Evolutionary conservation across 2,888 invertebrate genomes (phyloP).

Genomic region (Dioctria rufipes): DNA sequence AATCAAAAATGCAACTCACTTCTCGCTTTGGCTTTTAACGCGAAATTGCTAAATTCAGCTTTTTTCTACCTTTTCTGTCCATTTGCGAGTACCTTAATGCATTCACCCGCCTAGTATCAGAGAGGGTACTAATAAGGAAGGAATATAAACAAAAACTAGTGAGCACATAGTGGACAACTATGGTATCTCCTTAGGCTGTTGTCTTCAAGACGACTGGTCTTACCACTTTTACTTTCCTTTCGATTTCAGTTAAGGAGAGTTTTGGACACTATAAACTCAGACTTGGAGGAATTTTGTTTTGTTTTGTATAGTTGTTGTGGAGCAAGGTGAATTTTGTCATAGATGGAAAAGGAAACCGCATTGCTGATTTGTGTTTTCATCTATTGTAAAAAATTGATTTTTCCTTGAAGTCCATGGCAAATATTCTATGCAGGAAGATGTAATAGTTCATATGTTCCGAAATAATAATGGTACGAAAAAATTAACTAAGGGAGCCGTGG

Average conservation of each 20-base stretch:
- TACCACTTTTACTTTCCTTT: constrained; percentile 49
- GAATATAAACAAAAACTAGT: not conserved
- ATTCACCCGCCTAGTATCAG: not conserved
- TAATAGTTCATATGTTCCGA: no score
- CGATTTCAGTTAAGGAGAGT: constrained; percentile 5
- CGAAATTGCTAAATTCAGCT: constrained; percentile 8
- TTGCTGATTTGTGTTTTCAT: not conserved
- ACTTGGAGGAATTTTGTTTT: constrained; percentile 1
- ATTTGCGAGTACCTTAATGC: constrained; percentile 12
- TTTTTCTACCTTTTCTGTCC: constrained; percentile 34
- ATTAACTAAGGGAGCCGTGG: no score
- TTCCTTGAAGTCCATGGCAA: no score
- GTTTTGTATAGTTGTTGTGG: not conserved
- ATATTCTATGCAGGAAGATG: no score
- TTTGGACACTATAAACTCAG: not conserved
- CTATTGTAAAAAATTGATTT: no score
- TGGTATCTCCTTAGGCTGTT: constrained; percentile 22
- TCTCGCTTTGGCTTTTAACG: constrained; percentile 29
- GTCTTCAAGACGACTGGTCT: not conserved
- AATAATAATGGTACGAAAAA: no score
- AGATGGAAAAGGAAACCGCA: not conserved
- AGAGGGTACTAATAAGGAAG: constrained; percentile 41
- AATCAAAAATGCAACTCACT: constrained; percentile 48
- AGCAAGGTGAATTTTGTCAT: not conserved
- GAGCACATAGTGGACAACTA: constrained; percentile 15